Percentiles rank a stretch among this genome's conserved stretches.
These are phyloP conservation scores for Spea multiplicata DNA, from an alignment of 2,113 vertebrate species.

Conservation along the genomic window DNA sequence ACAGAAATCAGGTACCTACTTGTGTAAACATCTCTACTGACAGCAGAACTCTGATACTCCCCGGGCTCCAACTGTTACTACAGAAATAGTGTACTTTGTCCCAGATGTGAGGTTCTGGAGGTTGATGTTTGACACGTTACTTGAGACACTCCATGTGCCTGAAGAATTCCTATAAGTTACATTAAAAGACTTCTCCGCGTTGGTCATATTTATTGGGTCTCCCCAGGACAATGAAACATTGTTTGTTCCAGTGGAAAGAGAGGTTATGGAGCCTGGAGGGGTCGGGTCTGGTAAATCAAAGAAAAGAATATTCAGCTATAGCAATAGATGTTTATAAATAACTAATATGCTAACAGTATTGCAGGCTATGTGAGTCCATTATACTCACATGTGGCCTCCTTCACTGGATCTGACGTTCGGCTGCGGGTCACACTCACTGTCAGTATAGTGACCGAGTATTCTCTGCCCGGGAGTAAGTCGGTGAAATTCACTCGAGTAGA, in stretches of 20 bases:
- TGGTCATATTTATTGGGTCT: background rate
- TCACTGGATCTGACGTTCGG: background rate
- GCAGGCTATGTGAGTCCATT: background rate
- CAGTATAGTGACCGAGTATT: background rate
- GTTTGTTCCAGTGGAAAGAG: background rate
- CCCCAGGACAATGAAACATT: background rate
- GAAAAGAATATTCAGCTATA: background rate
- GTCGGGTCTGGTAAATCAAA: background rate
- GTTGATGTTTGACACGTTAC: background rate
- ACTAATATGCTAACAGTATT: background rate
- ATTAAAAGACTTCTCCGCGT: background rate
- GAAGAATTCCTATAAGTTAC: constrained; percentile 2
- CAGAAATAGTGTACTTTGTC: background rate
- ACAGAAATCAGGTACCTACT: background rate
- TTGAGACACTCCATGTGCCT: background rate
- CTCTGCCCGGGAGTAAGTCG: background rate
- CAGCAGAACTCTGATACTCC: background rate
- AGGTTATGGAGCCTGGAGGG: background rate
- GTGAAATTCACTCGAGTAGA: background rate
- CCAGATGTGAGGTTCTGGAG: background rate
- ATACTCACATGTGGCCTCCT: constrained; percentile 29
- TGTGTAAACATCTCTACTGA: background rate
- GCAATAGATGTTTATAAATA: too few species aligned
- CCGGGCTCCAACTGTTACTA: constrained; percentile 13
- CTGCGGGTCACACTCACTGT: background rate